Conservation (phyloP, 1,140 invertebrate genomes). For the Rhopalosiphum maidis region DNA sequence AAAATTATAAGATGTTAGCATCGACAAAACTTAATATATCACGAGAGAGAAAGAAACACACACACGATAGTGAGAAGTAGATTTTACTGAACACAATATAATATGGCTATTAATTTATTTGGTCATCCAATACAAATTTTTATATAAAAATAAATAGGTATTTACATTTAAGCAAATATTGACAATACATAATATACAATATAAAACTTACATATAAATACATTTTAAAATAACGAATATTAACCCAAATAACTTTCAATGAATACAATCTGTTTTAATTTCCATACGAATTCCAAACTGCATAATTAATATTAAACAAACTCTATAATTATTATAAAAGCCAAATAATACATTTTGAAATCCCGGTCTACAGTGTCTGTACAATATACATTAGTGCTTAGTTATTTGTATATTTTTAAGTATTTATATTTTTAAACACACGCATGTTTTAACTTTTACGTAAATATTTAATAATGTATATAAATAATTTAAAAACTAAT, state of each 20-base stretch:
- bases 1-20: not conserved
- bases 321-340: not conserved
- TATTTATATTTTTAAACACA: not conserved
- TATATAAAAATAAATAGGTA: not conserved
- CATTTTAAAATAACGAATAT: not conserved
- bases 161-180: not conserved
- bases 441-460: not conserved
- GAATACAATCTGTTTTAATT: not conserved
- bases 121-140: not conserved
- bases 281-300: not conserved
- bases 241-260: not conserved
- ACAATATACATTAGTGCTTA: not conserved
- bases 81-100: not conserved
- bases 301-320: not conserved
- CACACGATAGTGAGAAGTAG: not conserved
- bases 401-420: not conserved
- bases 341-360: not conserved
- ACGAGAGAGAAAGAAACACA: not conserved
- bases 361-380: not conserved
- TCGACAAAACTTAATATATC: not conserved
- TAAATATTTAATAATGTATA: not conserved
- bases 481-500: not conserved
- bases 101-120: not conserved
- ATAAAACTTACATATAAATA: not conserved
- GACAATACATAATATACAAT: not conserved